phyloP scores from a whole-genome alignment of 2,888 invertebrate species.

The Bembecia ichneumoniformis region DNA sequence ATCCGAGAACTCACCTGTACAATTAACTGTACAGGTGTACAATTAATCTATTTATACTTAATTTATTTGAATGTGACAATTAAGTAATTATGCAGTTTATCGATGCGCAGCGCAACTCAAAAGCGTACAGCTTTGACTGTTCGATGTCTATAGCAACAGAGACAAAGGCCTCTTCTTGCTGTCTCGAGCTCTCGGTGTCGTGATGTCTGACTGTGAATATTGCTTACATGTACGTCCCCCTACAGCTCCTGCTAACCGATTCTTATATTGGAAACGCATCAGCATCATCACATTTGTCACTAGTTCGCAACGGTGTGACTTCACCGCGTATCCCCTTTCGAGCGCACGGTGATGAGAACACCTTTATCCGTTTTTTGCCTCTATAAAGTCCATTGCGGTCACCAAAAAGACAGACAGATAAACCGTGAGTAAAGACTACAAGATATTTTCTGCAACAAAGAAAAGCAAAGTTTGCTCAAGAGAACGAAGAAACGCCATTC shows the following conservation, averaged over 20 bases:
- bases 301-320: slow-evolving; percentile 9
- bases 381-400: neutral
- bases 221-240: slow-evolving; percentile 55
- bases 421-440: too few relatives aligned
- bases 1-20: neutral
- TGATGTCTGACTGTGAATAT: slow-evolving; percentile 50
- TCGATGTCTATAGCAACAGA: slow-evolving; percentile 57
- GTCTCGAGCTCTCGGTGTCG: slow-evolving; percentile 65
- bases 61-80: neutral
- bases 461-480: too few relatives aligned
- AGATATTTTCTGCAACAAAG: too few relatives aligned
- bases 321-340: slow-evolving; percentile 10
- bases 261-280: slow-evolving; percentile 7
- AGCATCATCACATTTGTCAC: neutral
- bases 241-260: slow-evolving; percentile 31
- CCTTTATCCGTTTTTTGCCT: slow-evolving; percentile 29
- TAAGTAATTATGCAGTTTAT: neutral
- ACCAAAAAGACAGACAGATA: neutral
- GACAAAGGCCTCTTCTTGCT: slow-evolving; percentile 48
- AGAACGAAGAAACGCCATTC: too few relatives aligned
- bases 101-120: slow-evolving; percentile 53
- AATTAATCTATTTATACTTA: neutral
- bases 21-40: neutral
- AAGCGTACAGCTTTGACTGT: slow-evolving; percentile 66
- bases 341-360: slow-evolving; percentile 42